phyloP scores from a whole-genome alignment of 2,797 vertebrate genomes.

The Macrochelys suwanniensis region DNA sequence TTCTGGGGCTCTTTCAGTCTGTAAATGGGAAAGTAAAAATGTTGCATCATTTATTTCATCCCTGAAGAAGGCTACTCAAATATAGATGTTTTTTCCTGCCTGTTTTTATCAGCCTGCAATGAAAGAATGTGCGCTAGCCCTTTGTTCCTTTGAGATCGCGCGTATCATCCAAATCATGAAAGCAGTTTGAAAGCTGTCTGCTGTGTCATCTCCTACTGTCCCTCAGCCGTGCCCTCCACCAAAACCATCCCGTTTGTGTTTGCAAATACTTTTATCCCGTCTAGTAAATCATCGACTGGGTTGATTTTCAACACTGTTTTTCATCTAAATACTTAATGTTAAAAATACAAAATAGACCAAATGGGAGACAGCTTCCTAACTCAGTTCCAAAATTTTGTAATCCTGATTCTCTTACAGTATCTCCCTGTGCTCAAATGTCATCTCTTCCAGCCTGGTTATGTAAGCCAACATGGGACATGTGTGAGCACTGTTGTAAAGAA shows the following conservation, averaged over 20 bases:
- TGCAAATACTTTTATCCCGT: not conserved
- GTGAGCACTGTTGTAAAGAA: not conserved
- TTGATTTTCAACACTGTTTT: not conserved
- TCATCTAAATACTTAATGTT: not conserved
- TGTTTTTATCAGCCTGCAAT: not conserved
- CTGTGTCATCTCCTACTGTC: not conserved
- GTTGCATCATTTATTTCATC: not conserved
- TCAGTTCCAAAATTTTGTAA: not conserved
- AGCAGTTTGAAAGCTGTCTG: not conserved
- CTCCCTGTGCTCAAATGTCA: not conserved
- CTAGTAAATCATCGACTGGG: not conserved
- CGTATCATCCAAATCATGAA: not conserved
- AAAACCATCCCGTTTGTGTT: not conserved
- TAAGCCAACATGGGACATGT: not conserved
- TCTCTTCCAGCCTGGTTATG: not conserved
- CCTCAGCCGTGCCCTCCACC: fast-evolving
- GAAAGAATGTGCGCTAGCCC: not conserved
- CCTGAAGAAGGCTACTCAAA: not conserved
- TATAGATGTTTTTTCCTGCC: not conserved
- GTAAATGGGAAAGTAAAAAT: not conserved
- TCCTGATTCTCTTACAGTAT: not conserved
- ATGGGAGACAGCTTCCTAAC: not conserved
- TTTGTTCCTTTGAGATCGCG: not conserved
- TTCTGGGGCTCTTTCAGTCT: not conserved
- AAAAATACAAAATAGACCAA: not conserved